A percentile compares a stretch with the other conserved stretches of the same genome.
Evolutionary conservation across 2,797 vertebrate species (phyloP).

Genomic region (Loris lydekkerianus): DNA sequence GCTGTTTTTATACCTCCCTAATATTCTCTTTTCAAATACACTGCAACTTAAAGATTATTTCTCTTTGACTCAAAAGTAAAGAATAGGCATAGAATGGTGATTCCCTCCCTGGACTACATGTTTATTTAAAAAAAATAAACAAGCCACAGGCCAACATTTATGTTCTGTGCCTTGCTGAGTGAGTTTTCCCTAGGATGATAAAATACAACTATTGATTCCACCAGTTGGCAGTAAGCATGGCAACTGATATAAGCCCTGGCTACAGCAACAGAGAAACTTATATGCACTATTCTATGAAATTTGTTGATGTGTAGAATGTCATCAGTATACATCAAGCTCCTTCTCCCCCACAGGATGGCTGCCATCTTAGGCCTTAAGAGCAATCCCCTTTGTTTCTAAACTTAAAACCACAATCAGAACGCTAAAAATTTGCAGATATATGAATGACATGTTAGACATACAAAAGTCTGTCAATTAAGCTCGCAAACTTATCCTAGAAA

Average conservation of each 20-base stretch:
- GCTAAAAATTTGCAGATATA: neutral
- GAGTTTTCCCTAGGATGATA: constrained; percentile 58
- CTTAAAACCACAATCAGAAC: constrained; percentile 41
- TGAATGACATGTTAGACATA: neutral
- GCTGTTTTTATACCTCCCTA: neutral
- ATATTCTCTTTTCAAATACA: constrained; percentile 52
- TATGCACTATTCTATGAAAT: neutral
- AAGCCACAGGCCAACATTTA: constrained; percentile 61
- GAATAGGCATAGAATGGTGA: constrained; percentile 53
- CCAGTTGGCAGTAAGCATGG: constrained; percentile 37
- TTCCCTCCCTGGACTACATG: constrained; percentile 18
- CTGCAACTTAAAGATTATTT: constrained; percentile 13
- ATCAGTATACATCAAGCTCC: neutral
- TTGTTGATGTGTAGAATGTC: constrained; percentile 7
- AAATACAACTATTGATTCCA: constrained; percentile 52
- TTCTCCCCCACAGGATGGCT: constrained; percentile 30
- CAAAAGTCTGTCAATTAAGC: too few relatives aligned
- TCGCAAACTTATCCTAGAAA: too few relatives aligned
- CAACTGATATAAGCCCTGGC: constrained; percentile 28
- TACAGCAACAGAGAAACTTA: constrained; percentile 48
- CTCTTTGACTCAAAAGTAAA: constrained; percentile 53
- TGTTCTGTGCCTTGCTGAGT: constrained; percentile 50
- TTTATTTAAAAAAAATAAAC: constrained; percentile 68
- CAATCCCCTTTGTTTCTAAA: constrained; percentile 3
- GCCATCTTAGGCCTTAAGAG: constrained; percentile 20